phyloP scores from a whole-genome alignment of 1,140 invertebrate genomes.

The Drosophila varians region DNA sequence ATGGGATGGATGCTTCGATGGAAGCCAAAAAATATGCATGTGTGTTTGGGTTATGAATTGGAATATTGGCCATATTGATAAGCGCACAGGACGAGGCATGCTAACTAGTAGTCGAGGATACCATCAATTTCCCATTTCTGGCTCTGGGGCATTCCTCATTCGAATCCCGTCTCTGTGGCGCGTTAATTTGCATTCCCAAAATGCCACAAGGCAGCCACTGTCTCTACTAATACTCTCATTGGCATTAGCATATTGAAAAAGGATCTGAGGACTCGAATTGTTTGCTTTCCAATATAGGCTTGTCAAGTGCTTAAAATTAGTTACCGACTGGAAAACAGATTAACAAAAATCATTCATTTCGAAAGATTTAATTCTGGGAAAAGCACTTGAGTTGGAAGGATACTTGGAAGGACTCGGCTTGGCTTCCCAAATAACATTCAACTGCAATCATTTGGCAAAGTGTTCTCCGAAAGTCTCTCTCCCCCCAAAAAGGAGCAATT shows the following conservation, averaged over 20 bases:
- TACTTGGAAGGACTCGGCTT: not conserved
- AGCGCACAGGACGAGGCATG: conserved; percentile 4
- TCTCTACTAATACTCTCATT: conserved; percentile 11
- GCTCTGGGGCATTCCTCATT: conserved; percentile 49
- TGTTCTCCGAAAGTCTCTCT: conserved; percentile 9
- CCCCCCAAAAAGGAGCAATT: conserved; percentile 42
- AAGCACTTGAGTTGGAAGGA: not conserved
- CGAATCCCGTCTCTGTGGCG: conserved; percentile 12
- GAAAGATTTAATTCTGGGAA: not conserved
- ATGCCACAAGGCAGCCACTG: conserved; percentile 19
- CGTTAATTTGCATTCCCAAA: conserved; percentile 65
- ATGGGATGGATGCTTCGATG: not conserved
- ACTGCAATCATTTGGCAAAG: conserved; percentile 18
- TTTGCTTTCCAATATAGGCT: too few species aligned
- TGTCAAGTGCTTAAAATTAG: too few species aligned
- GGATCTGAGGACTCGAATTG: not conserved
- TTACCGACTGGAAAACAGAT: too few species aligned
- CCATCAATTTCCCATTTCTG: conserved; percentile 40
- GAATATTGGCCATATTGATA: conserved; percentile 56
- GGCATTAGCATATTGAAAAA: conserved; percentile 1
- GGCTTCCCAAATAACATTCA: not conserved
- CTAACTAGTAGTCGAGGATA: conserved; percentile 16
- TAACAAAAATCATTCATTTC: not conserved
- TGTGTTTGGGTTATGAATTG: conserved; percentile 40
- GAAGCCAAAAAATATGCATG: not conserved